A percentile compares a stretch with the other conserved stretches of the same genome.
These are phyloP conservation scores for Austrolebias charrua DNA, from an alignment of 2,797 vertebrate species.

Conservation along the genomic window DNA sequence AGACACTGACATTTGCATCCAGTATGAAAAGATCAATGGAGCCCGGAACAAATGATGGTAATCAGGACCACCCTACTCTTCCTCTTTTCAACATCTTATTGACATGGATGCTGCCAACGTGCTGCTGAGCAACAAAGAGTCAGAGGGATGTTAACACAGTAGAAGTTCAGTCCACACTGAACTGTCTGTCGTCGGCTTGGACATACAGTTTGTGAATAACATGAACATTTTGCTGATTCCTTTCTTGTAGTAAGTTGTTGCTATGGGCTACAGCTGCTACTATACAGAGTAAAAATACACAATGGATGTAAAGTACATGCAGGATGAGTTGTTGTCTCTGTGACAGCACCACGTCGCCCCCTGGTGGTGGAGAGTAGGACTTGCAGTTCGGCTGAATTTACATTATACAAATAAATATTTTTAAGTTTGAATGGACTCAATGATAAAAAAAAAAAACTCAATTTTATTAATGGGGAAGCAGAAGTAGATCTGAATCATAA, in stretches of 20 bases:
- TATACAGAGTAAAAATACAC: conserved; percentile 42
- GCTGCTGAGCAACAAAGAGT: conserved; percentile 30
- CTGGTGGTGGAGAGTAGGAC: conserved; percentile 35
- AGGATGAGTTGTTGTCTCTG: neutral
- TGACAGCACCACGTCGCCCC: conserved; percentile 19
- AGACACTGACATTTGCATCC: conserved; percentile 38
- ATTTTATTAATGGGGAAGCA: neutral
- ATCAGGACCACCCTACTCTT: neutral
- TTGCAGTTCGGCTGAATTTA: neutral
- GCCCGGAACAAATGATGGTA: conserved; percentile 14
- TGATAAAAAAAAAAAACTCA: no score
- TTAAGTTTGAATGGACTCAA: neutral
- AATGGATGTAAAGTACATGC: conserved; percentile 39
- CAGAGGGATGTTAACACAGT: neutral
- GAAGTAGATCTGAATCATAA: neutral
- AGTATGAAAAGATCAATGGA: conserved; percentile 32
- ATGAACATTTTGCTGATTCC: neutral
- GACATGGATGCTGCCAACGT: conserved; percentile 26
- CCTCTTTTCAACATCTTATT: neutral
- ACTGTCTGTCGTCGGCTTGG: no score
- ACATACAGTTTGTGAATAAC: neutral
- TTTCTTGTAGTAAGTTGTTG: conserved; percentile 32
- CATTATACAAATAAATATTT: neutral
- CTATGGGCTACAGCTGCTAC: conserved; percentile 41
- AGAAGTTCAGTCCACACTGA: neutral